A percentile compares a stretch with the other conserved stretches of the same genome.
These are phyloP conservation scores for Paedocypris sp. DNA, from an alignment of 2,113 vertebrate genomes.

Conservation along the genomic window DNA sequence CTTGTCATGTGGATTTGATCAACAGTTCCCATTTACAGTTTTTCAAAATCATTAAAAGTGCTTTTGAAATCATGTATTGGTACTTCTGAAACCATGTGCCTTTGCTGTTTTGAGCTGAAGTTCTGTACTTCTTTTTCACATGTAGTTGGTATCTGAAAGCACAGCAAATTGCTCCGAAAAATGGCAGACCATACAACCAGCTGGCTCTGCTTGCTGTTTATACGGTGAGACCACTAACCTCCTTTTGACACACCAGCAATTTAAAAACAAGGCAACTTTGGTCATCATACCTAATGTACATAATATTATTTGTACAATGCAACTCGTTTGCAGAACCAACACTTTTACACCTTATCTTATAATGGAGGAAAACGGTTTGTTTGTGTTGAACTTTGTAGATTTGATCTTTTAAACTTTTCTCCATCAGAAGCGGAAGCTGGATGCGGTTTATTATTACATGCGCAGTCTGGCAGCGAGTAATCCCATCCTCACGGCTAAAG, in stretches of 20 bases:
- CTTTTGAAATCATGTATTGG: background rate
- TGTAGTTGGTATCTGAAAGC: conserved; percentile 95
- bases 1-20: too few species aligned
- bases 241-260: background rate
- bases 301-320: too few species aligned
- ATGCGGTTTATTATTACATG: conserved; percentile 98
- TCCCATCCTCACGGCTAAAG: conserved; percentile 94
- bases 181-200: conserved; percentile 94
- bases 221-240: conserved; percentile 66
- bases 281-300: too few species aligned
- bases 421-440: conserved; percentile 86
- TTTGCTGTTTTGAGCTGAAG: background rate
- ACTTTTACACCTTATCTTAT: too few species aligned
- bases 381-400: too few species aligned
- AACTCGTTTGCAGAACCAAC: too few species aligned
- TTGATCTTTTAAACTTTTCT: background rate
- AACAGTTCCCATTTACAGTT: too few species aligned
- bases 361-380: too few species aligned
- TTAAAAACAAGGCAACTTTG: too few species aligned
- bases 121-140: background rate
- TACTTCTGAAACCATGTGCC: too few species aligned
- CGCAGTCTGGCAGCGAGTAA: conserved; percentile 96
- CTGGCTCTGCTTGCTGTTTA: conserved; percentile 91
- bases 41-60: background rate
- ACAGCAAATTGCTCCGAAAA: conserved; percentile 96